phyloP scores from a whole-genome alignment of 2,888 invertebrate species.

The Melieria omissa region DNA sequence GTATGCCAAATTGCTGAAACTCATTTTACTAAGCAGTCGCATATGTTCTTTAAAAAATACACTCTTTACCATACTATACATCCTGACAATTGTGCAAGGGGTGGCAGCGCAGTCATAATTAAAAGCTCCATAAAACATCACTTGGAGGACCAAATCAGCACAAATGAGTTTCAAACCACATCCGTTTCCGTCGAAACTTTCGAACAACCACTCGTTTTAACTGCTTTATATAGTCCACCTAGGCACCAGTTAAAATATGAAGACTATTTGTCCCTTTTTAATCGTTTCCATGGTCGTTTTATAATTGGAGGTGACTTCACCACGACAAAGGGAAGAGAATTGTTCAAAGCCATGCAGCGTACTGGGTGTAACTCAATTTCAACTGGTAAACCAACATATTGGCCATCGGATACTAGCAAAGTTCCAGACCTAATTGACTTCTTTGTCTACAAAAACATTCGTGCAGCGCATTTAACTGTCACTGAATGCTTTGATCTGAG shows the following conservation, averaged over 20 bases:
- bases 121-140: constrained; percentile 7
- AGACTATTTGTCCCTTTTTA: background rate
- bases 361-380: background rate
- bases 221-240: constrained; percentile 7
- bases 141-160: constrained; percentile 3
- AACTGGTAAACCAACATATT: constrained; percentile 13
- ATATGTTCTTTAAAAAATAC: background rate
- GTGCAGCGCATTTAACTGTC: background rate
- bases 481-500: background rate
- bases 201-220: background rate
- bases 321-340: constrained; percentile 1
- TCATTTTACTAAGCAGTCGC: constrained; percentile 4
- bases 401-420: constrained; percentile 10
- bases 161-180: constrained; percentile 10
- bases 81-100: background rate
- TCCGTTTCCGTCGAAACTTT: constrained; percentile 15
- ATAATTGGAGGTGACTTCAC: background rate
- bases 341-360: constrained; percentile 9
- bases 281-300: background rate
- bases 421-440: constrained; percentile 9
- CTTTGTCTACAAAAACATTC: background rate
- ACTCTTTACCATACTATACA: background rate
- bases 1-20: background rate
- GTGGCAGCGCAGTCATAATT: constrained; percentile 16
- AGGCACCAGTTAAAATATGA: constrained; percentile 1